Evolutionary conservation across 2,113 vertebrate genomes (phyloP), one percentile per base, ranked within the genome.

Genomic region (Rhea pennata): DNA sequence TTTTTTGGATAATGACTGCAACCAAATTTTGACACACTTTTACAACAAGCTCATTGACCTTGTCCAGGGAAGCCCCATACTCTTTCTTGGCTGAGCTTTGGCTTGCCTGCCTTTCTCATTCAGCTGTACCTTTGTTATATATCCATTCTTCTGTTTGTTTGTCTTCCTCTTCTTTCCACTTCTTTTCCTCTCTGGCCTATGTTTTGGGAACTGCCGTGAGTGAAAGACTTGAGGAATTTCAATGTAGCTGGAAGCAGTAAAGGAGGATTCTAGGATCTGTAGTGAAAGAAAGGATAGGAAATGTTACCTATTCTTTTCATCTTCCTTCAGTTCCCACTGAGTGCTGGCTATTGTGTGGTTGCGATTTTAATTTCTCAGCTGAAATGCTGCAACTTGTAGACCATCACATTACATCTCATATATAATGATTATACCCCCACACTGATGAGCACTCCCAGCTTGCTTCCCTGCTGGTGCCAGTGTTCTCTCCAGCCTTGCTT

Each of bases 351-450:
- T 15, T 15, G 5, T 31, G 9, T 93, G 74, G 21, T 23, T 87
- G 81, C 66, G 23, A 80, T 87, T 95, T 90, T 44, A 87, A 15
- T 44, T 83, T 83, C n/a, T 91, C 42, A 66, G 29, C 54, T 51
- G 78, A 86, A 91, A 80, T 90, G 66, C 78, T 96, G 22, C 36
- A 85, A 54, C 82, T 70, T 46, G 9, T 54, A 85, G 59, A 40
- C 33, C 20, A 78, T 89, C 64, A 61, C 56, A 58, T 77, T 70
- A n/a, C 56, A 64, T 31, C 10, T 84, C 64, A 39, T 62, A 29
- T 29, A 31, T 44, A 31, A 51, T 23, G 3, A 67, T 75, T 84
- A 29, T 54, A 20, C 6, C 44, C 3, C 16, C 7, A 39, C 10
- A 77, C 14, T 0, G 1, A 50, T 48, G 27, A 90, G 17, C 36